Percentiles rank a stretch among this genome's conserved stretches.
Evolutionary conservation across 2,888 invertebrate species (phyloP).

Genomic region (Strigamia transsilvanica): DNA sequence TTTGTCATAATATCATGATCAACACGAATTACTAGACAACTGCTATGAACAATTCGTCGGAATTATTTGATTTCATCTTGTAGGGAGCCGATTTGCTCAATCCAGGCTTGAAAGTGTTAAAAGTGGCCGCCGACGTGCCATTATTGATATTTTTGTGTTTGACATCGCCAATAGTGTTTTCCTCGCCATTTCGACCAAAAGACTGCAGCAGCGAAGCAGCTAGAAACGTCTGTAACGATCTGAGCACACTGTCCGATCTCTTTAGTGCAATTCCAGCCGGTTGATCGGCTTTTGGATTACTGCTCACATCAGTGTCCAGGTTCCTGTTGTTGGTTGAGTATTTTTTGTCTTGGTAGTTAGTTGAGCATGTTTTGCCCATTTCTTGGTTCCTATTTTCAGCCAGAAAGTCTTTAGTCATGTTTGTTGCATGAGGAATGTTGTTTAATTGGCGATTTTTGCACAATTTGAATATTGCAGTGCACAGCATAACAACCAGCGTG

Average conservation of each 20-base stretch:
- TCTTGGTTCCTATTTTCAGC: constrained; percentile 7
- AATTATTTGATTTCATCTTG: not conserved
- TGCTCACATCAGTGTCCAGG: not conserved
- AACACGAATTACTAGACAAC: not conserved
- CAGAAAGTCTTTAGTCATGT: not conserved
- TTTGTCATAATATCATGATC: not conserved
- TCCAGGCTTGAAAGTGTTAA: constrained; percentile 1
- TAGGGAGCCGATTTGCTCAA: not conserved
- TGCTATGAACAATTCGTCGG: constrained; percentile 12
- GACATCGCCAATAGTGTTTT: not conserved
- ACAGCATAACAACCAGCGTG: not conserved
- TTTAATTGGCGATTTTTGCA: not conserved
- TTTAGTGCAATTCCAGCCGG: not conserved
- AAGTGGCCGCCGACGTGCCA: not conserved
- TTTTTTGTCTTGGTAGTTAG: not conserved
- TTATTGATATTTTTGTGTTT: not conserved
- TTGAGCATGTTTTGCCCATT: not conserved
- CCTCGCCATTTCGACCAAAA: not conserved
- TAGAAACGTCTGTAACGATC: constrained; percentile 51
- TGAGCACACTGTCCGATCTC: constrained; percentile 45
- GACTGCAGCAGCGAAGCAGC: constrained; percentile 48
- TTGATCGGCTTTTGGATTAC: not conserved
- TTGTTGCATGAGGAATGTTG: not conserved
- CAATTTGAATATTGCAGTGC: not conserved
- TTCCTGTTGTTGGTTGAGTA: not conserved